phyloP scores from a whole-genome alignment of 2,888 invertebrate species.

The Linnaemya vulpina region DNA sequence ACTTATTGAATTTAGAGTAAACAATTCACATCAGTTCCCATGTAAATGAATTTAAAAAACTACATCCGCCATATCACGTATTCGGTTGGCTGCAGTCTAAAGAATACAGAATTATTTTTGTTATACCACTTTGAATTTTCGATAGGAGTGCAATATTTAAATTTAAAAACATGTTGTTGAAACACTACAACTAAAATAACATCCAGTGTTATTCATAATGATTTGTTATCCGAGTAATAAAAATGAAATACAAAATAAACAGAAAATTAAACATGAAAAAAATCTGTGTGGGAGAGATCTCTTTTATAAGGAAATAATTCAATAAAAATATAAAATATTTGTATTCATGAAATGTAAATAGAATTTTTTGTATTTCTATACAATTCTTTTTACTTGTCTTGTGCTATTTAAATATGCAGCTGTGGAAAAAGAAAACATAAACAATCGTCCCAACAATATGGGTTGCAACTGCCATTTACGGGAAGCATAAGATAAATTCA shows the following conservation, averaged over 20 bases:
- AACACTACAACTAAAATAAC: constrained; percentile 12
- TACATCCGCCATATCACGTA: constrained; percentile 12
- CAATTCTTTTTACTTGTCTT: constrained; percentile 21
- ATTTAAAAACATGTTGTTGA: constrained; percentile 38
- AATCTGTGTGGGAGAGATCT: constrained; percentile 22
- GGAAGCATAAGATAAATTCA: background rate
- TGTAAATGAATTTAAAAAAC: background rate
- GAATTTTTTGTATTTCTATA: constrained; percentile 19
- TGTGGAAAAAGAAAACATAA: background rate
- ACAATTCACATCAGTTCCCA: background rate
- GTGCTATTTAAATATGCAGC: background rate
- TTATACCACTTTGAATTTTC: constrained; percentile 3
- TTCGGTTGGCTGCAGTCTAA: background rate
- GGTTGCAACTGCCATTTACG: background rate
- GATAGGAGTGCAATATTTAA: constrained; percentile 22
- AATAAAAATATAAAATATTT: constrained; percentile 30
- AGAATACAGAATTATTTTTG: constrained; percentile 16
- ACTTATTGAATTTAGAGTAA: background rate
- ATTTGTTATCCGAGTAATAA: background rate
- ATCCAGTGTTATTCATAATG: background rate
- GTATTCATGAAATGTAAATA: constrained; percentile 2
- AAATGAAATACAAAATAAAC: background rate
- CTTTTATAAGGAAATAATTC: constrained; percentile 35
- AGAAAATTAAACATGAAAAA: background rate
- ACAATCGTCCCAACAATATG: background rate